Conservation (phyloP, 2,888 invertebrate species). For the Tenthredo livida region DNA sequence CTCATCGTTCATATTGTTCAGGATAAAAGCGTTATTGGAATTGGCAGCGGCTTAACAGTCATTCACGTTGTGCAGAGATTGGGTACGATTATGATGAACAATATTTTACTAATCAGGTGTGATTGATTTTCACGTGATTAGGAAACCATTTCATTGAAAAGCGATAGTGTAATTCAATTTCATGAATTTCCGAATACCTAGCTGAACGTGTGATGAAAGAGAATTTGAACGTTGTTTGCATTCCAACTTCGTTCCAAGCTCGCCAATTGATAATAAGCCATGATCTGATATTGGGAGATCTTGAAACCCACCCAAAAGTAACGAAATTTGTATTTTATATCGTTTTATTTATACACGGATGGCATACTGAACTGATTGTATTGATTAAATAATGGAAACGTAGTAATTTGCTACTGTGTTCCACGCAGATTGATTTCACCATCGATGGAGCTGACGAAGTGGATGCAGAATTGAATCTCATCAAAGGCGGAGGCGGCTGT, state of each 20-base stretch:
- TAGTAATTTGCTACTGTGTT: slow-evolving; percentile 41
- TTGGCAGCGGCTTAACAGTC: slow-evolving; percentile 97
- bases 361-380: background rate
- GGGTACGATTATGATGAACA: slow-evolving; percentile 75
- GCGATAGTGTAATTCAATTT: background rate
- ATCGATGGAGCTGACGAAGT: slow-evolving; percentile 99
- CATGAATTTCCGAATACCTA: slow-evolving; percentile 76
- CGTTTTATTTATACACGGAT: background rate
- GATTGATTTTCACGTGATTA: background rate
- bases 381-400: background rate
- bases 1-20: slow-evolving; percentile 65
- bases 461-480: slow-evolving; percentile 90
- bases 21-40: slow-evolving; percentile 89
- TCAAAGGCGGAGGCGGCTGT: slow-evolving; percentile 99
- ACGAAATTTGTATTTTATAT: slow-evolving; percentile 53
- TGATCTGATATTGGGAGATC: slow-evolving; percentile 88
- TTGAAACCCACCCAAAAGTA: slow-evolving; percentile 89
- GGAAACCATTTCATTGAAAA: background rate
- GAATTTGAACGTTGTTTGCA: slow-evolving; percentile 88
- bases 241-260: slow-evolving; percentile 97
- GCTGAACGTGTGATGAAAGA: slow-evolving; percentile 88
- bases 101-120: background rate
- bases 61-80: slow-evolving; percentile 94
- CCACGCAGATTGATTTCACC: slow-evolving; percentile 87
- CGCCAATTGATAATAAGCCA: slow-evolving; percentile 92